Evolutionary conservation across 2,113 vertebrate genomes (phyloP).

Genomic region (Tragelaphus imberbis): DNA sequence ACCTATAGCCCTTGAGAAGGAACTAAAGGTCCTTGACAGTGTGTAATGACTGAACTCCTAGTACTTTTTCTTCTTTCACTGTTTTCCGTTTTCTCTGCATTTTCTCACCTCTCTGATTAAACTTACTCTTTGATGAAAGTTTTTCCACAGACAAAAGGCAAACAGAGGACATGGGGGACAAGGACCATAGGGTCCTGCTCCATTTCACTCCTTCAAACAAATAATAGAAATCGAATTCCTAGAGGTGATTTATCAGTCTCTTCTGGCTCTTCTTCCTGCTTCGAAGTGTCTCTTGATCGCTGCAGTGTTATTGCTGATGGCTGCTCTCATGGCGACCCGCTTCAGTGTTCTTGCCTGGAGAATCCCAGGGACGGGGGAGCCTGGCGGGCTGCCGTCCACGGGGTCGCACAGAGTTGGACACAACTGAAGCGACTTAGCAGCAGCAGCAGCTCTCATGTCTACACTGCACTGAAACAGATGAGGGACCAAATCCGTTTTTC

Average conservation of each 20-base stretch:
- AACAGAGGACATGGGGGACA: neutral
- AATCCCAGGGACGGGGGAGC: too few relatives aligned
- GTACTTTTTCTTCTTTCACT: neutral
- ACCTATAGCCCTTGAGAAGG: neutral
- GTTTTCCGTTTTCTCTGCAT: neutral
- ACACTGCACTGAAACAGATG: too few relatives aligned
- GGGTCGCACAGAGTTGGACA: too few relatives aligned
- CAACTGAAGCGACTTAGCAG: too few relatives aligned
- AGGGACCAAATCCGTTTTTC: neutral
- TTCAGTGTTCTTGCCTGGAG: too few relatives aligned
- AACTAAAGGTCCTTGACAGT: neutral
- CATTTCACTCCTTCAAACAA: neutral
- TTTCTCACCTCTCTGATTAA: neutral
- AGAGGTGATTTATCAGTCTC: neutral
- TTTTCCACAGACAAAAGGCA: neutral
- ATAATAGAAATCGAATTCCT: neutral
- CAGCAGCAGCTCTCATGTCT: neutral
- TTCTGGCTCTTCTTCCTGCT: neutral
- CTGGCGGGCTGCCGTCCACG: too few relatives aligned
- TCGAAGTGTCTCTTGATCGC: neutral
- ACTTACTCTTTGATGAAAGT: rapidly evolving
- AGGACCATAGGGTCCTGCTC: neutral
- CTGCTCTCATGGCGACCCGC: neutral
- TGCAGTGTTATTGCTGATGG: too few relatives aligned
- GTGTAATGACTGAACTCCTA: neutral